Base-by-base conservation (phyloP, 2,888 invertebrate species). In the Nomada flava region DNA sequence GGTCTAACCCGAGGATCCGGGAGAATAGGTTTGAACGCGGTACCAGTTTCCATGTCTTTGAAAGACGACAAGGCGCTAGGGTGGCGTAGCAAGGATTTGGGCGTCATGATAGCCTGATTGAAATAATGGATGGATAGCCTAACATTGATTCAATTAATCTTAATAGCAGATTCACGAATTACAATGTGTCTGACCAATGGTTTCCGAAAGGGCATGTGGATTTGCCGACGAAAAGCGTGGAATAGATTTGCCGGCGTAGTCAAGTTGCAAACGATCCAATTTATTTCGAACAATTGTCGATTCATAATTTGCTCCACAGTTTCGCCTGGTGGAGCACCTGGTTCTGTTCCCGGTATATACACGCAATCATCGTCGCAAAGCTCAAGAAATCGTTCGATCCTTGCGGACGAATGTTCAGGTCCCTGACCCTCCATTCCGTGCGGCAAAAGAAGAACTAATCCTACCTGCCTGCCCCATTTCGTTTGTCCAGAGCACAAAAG, bases 361-460 rank as follows among this genome's bases (percentile, higher is more conserved):
- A 96, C 95, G 65, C 95, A 95, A 84, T 97, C 97, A 86, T 97
- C 97, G 85, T 96, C 96, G 90, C 95, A 95, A 92, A 96, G 93
- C 90, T 96, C 95, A 76, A 97, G 94, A 93, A 95, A 96, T 77
- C 98, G 95, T 92, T 98, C 96, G 18, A 95, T 90, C 64, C 96
- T 95, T 1, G 93, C 95, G 0, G 96, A 96, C 5, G 96, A 96
- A 90, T 96, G 96, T 90, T 96, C 96, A 0, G 96, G 96, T 11
- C 96, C 96, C 96, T 97, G 95, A 63, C 97, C 97, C 90, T 98
- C 97, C 92, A 97, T 95, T 7, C 98, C 98, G 91, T 98, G 98
- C 0, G 98, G 98, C 81, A 98, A 94, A 44, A 97, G 95, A 89
- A 98, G 93, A 0, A 97, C 97, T 47, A 98, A 91, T 15, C 97